Evolutionary conservation across 1,140 invertebrate species (phyloP), one percentile per base, ranked within the genome.

Genomic region (Aporrectodea caliginosa): DNA sequence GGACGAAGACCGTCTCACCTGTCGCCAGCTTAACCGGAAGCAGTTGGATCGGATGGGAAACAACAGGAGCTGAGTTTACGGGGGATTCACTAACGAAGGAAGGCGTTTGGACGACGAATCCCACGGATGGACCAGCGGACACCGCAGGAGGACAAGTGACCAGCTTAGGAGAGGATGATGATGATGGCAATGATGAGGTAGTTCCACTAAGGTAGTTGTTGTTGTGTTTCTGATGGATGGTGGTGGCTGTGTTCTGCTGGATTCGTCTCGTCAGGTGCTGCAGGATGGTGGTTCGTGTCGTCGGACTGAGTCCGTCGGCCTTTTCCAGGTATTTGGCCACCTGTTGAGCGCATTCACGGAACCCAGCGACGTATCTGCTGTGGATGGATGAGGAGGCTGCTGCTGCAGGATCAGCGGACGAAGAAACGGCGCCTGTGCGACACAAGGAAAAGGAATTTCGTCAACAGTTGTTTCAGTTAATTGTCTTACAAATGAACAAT

Each of bases 341-440:
- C 89, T 96, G 94, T 6, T 91, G 90, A 22, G 94, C 92, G 85
- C 95, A 97, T 84, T 96, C 95, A 79, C 92, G 91, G 87, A 95
- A 97, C 0, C 95, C 95, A 1, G 93, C 93, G 78, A 93, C 92
- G 88, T 96, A 97, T 86, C 95, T 94, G 87, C 43, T 58, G 6
- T 58, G 43, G 43, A 58, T 58, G 22, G 43, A 58, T 22, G 43
- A 58, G 6, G 43, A 58, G 22, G 43, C 6, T 58, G 6, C 43
- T n/a, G n/a, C n/a, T n/a, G n/a, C n/a, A n/a, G n/a, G n/a, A n/a
- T n/a, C n/a, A n/a, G n/a, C n/a, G n/a, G n/a, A n/a, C n/a, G n/a
- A n/a, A n/a, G n/a, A n/a, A n/a, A n/a, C n/a, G n/a, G n/a, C n/a
- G n/a, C n/a, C n/a, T n/a, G n/a, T n/a, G n/a, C n/a, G n/a, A n/a